Percentiles rank a stretch among this genome's conserved stretches.
phyloP scores from a whole-genome alignment of 1,140 invertebrate genomes.

The Pemphigus obesinymphae region DNA sequence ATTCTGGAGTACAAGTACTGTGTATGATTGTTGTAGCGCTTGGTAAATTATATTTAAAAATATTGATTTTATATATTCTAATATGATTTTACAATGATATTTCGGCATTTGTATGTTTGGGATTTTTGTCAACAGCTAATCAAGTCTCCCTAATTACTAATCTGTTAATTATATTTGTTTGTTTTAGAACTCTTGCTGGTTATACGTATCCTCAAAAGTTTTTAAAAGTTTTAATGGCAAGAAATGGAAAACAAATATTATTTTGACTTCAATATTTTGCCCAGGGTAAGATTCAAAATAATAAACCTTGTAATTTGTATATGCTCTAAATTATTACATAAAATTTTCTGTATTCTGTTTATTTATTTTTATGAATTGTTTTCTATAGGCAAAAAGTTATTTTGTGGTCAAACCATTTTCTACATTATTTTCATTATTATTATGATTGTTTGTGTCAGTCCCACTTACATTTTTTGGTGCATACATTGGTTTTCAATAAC shows the following conservation, averaged over 20 bases:
- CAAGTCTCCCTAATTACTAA: conserved; percentile 97
- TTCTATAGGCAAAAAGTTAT: conserved; percentile 90
- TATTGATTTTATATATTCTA: not conserved
- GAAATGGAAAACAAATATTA: conserved; percentile 97
- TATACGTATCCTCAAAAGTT: conserved; percentile 91
- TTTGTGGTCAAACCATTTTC: conserved; percentile 95
- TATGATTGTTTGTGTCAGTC: conserved; percentile 97
- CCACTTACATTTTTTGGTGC: conserved; percentile 96
- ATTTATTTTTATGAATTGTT: conserved; percentile 94
- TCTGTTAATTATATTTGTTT: conserved; percentile 89
- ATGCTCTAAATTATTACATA: no score
- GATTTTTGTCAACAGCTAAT: conserved; percentile 96
- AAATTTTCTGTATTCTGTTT: conserved; percentile 91
- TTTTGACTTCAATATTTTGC: conserved; percentile 91
- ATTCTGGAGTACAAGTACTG: conserved; percentile 91
- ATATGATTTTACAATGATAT: not conserved
- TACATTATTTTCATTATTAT: conserved; percentile 90
- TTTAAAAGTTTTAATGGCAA: conserved; percentile 99
- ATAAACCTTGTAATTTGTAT: no score
- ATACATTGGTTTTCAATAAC: conserved; percentile 96
- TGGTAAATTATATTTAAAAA: conserved; percentile 47
- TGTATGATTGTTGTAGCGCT: conserved; percentile 68
- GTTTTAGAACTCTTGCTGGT: conserved; percentile 90
- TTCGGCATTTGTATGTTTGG: conserved; percentile 90
- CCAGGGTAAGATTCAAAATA: conserved; percentile 68